These are phyloP conservation scores for Mesocentrotus franciscanus DNA, from an alignment of 53 echinoderm and acorn worm genomes.

Conservation along the genomic window DNA sequence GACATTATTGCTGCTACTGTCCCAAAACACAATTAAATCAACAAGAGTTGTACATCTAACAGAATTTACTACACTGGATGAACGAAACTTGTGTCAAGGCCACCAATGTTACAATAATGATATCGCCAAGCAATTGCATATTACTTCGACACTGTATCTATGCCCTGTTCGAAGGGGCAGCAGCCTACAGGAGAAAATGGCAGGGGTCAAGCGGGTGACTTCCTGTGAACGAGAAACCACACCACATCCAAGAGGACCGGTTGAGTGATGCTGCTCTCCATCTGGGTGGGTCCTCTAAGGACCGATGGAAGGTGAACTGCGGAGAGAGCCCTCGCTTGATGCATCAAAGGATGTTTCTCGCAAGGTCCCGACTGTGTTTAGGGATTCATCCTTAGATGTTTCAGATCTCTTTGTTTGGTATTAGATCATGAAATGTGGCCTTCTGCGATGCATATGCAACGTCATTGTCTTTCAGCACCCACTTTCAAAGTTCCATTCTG, in stretches of 20 bases:
- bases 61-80: background rate
- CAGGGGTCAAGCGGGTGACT: background rate
- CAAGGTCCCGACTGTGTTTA: constrained; percentile 25
- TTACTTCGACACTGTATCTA: background rate
- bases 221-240: background rate
- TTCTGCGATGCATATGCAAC: background rate
- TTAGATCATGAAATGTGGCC: background rate
- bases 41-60: background rate
- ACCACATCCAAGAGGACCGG: constrained; percentile 27
- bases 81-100: background rate
- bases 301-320: constrained; percentile 2
- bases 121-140: background rate
- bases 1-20: background rate
- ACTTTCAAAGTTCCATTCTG: background rate
- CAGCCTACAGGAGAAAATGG: background rate
- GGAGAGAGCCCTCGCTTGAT: constrained; percentile 11
- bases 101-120: background rate
- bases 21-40: background rate
- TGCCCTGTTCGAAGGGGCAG: background rate
- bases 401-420: background rate
- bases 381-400: background rate
- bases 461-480: background rate
- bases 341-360: background rate
- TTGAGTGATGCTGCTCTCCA: constrained; percentile 6
- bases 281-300: constrained; percentile 16